Evolutionary conservation across 2,888 invertebrate genomes (phyloP), one percentile per base, ranked within the genome.

Genomic region (Eristalinus sepulchralis): DNA sequence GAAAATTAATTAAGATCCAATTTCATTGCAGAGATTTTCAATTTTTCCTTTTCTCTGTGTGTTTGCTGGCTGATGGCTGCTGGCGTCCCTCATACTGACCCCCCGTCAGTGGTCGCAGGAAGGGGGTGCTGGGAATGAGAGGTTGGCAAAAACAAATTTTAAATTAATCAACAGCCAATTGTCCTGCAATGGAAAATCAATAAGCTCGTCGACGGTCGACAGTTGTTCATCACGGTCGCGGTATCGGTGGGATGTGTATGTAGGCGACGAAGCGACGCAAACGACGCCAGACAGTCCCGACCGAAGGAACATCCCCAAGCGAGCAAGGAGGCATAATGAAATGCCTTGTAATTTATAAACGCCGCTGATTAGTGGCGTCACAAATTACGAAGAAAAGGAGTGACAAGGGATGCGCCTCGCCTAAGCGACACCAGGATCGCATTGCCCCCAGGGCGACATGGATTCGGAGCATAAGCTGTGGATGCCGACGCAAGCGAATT

Each of bases 1-100:
- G 57, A 82, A 86, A 82, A 82, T 86, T 71, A 82, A 86, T 86
- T 86, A 86, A 78, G 77, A 78, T 82, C 53, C 78, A 86, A 73
- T 86, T 78, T 68, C 34, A 17, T 60, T 79, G 63, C 47, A 72
- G 66, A 67, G 72, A 67, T 67, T 73, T 67, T 59, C 59, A 71
- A 71, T 80, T 80, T 60, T 80, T 57, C 53, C 27, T 60, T 57
- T 60, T 47, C 17, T 1, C 47, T 47, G 47, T 47, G 17, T 47
- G 72, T 24, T 60, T 71, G 39, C 39, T 55, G 22, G 20, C 53
- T 33, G n/a, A n/a, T n/a, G n/a, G n/a, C n/a, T n/a, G n/a, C n/a
- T n/a, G n/a, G n/a, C 24, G 13, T 27, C 20, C 20, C 31, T 55
- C 36, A 13, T 6, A 0, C 13, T 76, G 13, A 10, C 33, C 33